These are phyloP conservation scores for Eucidaris tribuloides DNA, from an alignment of 35 echinoderm and acorn worm genomes.

Conservation along the genomic window DNA sequence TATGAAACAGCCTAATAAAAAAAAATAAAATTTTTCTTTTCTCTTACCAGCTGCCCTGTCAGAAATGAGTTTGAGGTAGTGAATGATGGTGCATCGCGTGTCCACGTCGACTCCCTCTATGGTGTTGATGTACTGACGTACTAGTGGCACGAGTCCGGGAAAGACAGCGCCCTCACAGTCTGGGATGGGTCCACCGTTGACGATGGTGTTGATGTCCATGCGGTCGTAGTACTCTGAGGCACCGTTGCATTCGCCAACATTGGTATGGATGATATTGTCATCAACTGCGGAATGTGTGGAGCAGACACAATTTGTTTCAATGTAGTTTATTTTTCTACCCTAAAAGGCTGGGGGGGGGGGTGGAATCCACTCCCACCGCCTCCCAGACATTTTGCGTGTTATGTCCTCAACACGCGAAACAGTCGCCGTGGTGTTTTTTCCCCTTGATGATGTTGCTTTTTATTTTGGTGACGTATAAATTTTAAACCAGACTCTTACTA, in stretches of 20 bases:
- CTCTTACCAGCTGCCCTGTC: constrained; percentile 87
- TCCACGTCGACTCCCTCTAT: constrained; percentile 84
- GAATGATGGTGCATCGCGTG: constrained; percentile 72
- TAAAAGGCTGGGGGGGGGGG: too few relatives aligned
- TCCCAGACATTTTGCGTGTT: too few relatives aligned
- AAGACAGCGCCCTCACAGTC: constrained; percentile 60
- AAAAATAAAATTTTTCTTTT: too few relatives aligned
- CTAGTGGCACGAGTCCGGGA: constrained; percentile 82
- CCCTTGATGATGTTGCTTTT: too few relatives aligned
- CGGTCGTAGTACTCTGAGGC: neutral
- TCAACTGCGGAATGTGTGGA: too few relatives aligned
- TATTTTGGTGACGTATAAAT: too few relatives aligned
- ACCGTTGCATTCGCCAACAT: neutral
- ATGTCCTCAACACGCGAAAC: too few relatives aligned
- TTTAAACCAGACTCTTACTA: too few relatives aligned
- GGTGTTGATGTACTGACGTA: constrained; percentile 77
- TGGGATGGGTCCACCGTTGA: constrained; percentile 71
- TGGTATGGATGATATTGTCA: neutral
- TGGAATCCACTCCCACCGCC: too few relatives aligned
- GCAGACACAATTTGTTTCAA: neutral
- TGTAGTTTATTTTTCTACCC: too few relatives aligned
- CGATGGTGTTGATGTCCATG: constrained; percentile 94
- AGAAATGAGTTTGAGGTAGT: constrained; percentile 84
- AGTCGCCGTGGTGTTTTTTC: too few relatives aligned
- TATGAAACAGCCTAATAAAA: too few relatives aligned